Conservation (phyloP, 2,113 vertebrate genomes). For the Halichoeres trimaculatus region DNA sequence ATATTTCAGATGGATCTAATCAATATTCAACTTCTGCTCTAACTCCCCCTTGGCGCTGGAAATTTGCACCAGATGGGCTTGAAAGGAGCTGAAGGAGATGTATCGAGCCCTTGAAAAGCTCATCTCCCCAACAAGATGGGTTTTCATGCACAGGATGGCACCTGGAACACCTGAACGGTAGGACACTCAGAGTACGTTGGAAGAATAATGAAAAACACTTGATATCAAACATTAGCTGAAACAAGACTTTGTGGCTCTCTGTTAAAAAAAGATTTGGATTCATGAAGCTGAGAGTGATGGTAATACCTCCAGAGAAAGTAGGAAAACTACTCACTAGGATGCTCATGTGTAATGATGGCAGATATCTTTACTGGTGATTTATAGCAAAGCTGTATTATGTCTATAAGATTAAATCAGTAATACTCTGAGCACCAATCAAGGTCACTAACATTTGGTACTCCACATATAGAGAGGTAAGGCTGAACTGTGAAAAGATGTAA, state of each 20-base stretch:
- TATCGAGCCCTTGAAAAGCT: constrained; percentile 34
- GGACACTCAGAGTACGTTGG: background rate
- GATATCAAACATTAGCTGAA: background rate
- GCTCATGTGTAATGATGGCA: too few species aligned
- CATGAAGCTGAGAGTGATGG: background rate
- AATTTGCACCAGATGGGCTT: constrained; percentile 54
- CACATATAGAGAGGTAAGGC: background rate
- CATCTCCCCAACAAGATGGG: constrained; percentile 19
- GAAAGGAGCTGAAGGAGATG: constrained; percentile 54
- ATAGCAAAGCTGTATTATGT: background rate
- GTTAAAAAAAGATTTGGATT: constrained; percentile 4
- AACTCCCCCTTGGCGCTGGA: constrained; percentile 27
- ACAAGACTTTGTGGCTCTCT: constrained; percentile 2
- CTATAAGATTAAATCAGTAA: background rate
- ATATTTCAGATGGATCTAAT: constrained; percentile 62
- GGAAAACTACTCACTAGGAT: too few species aligned
- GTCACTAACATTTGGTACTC: constrained; percentile 4
- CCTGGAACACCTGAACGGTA: constrained; percentile 4
- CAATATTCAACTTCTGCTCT: constrained; percentile 66
- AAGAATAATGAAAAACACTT: background rate
- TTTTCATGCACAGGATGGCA: constrained; percentile 19
- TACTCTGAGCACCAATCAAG: constrained; percentile 12
- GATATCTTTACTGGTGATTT: constrained; percentile 30
- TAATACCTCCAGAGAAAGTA: background rate
- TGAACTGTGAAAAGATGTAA: background rate